Conservation (phyloP, 1,140 invertebrate species). For the Heliconius hewitsoni region DNA sequence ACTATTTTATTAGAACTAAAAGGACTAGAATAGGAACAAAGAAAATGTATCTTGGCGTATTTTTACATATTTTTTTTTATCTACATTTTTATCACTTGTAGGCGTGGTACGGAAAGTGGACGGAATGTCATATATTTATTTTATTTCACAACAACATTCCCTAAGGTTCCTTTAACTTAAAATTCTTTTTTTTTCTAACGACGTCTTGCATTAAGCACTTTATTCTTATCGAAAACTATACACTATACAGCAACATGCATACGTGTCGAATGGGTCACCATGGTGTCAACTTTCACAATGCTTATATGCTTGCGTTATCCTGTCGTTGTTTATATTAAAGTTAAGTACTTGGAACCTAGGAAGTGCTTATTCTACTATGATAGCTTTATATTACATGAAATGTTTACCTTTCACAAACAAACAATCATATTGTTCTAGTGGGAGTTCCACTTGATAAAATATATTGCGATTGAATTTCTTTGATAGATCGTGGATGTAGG, state of each 20-base stretch:
- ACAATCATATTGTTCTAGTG: neutral
- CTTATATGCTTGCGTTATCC: neutral
- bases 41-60: too few relatives aligned
- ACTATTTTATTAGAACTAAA: too few relatives aligned
- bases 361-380: neutral
- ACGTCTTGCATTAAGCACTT: neutral
- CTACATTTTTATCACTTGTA: neutral
- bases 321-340: neutral
- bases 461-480: neutral
- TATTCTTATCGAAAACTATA: neutral
- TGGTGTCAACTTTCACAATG: slow-evolving; percentile 21
- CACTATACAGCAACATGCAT: neutral
- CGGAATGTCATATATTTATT: neutral
- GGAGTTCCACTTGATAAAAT: slow-evolving; percentile 11
- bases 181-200: neutral
- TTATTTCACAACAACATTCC: neutral
- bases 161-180: neutral
- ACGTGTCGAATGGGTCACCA: neutral
- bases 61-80: too few relatives aligned
- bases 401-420: slow-evolving; percentile 2
- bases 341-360: neutral
- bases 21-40: too few relatives aligned
- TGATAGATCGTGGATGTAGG: neutral
- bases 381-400: neutral
- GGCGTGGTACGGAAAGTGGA: neutral